Evolutionary conservation across 53 echinoderm and acorn worm genomes (phyloP).

Genomic region (Hippasteria phrygiana): DNA sequence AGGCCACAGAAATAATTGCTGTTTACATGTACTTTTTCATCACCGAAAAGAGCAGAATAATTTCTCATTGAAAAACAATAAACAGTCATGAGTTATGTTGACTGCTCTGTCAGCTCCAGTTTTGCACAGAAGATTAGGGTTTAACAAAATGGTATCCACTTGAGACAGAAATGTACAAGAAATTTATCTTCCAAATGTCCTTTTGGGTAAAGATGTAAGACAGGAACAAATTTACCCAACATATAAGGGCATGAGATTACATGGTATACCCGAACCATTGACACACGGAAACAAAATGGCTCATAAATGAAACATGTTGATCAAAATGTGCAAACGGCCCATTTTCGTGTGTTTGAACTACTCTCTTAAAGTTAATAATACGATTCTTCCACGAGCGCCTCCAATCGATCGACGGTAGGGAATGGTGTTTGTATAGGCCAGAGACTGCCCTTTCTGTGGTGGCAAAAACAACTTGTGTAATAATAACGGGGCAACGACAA

Average conservation of each 20-base stretch:
- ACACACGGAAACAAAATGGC: not conserved
- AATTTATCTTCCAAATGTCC: not conserved
- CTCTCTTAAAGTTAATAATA: not conserved
- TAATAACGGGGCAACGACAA: not conserved
- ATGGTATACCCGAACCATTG: not conserved
- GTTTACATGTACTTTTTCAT: too few species aligned
- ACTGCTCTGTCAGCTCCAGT: too few species aligned
- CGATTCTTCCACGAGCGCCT: constrained; percentile 8
- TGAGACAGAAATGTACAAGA: too few species aligned
- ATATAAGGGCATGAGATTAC: not conserved
- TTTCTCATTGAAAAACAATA: too few species aligned
- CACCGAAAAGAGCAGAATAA: too few species aligned
- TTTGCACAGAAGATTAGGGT: too few species aligned
- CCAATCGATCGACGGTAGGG: not conserved
- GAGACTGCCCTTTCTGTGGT: not conserved
- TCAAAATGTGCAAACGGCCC: not conserved
- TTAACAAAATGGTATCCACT: too few species aligned
- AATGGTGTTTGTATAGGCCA: not conserved
- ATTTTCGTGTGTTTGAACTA: constrained; percentile 7
- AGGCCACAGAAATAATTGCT: too few species aligned
- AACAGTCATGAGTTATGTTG: too few species aligned
- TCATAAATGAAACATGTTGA: constrained; percentile 11
- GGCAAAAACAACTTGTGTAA: not conserved
- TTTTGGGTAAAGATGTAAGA: not conserved
- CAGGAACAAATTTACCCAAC: not conserved